Percentiles rank a stretch among this genome's conserved stretches.
Conservation (phyloP, 1,140 invertebrate species). For the Dendrolimus punctatus region DNA sequence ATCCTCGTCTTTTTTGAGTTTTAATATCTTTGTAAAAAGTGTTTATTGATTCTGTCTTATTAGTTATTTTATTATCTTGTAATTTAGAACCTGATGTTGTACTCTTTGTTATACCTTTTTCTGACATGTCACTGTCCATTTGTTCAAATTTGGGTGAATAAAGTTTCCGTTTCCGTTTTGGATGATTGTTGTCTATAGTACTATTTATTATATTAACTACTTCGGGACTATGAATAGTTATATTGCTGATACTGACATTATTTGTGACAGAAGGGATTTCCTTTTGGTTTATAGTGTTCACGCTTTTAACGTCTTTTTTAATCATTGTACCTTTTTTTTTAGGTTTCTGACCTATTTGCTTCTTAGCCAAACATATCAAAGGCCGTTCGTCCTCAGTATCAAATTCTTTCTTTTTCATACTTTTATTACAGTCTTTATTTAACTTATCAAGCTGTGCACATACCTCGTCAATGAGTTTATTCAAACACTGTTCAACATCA, state of each 20-base stretch:
- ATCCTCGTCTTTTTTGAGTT: conserved; percentile 21
- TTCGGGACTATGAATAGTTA: no score
- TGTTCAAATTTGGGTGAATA: conserved; percentile 46
- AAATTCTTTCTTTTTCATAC: no score
- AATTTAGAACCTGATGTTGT: conserved; percentile 2
- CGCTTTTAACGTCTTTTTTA: background rate
- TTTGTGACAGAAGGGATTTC: no score
- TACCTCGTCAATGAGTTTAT: conserved; percentile 41
- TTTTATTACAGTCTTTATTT: conserved; percentile 20
- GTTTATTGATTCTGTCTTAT: conserved; percentile 16
- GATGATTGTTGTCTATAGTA: no score
- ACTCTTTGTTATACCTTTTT: conserved; percentile 14
- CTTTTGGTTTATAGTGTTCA: background rate
- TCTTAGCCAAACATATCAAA: background rate
- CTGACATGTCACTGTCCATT: conserved; percentile 9
- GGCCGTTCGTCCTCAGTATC: background rate
- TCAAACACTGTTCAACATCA: conserved; percentile 42
- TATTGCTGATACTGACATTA: no score
- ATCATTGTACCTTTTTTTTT: background rate
- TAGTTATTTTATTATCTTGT: conserved; percentile 11
- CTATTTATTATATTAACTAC: no score
- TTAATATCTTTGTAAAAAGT: conserved; percentile 47
- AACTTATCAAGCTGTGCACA: conserved; percentile 39
- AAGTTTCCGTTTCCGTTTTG: conserved; percentile 34
- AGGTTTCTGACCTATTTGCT: background rate